These are phyloP conservation scores for Nebria ingens DNA, from an alignment of 1,140 invertebrate species.

Conservation along the genomic window DNA sequence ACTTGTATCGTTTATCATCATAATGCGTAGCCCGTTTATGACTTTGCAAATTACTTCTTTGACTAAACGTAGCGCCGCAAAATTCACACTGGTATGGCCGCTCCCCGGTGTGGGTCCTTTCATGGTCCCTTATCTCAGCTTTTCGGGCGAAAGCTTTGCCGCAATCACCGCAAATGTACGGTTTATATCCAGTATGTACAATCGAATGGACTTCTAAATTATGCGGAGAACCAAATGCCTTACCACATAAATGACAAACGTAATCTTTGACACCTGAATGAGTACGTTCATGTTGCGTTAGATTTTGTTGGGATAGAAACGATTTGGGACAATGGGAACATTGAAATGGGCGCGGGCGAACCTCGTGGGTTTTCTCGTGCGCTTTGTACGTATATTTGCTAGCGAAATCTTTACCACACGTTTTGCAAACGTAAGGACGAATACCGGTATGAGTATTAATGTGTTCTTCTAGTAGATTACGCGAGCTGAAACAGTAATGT, in stretches of 20 bases:
- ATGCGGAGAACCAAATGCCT: conserved; percentile 59
- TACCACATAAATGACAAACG: conserved; percentile 59
- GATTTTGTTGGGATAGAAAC: conserved; percentile 64
- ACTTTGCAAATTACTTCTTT: conserved; percentile 67
- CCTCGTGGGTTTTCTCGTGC: conserved; percentile 62
- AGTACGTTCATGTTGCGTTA: conserved; percentile 60
- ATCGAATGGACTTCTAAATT: conserved; percentile 63
- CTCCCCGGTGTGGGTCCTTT: conserved; percentile 70
- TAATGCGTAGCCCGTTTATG: conserved; percentile 70
- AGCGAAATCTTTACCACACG: conserved; percentile 62
- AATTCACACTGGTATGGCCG: conserved; percentile 72
- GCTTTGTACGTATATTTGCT: conserved; percentile 67
- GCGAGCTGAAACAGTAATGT: conserved; percentile 40
- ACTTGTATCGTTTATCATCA: conserved; percentile 63
- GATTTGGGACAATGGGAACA: conserved; percentile 59
- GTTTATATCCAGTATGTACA: conserved; percentile 54
- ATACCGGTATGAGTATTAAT: conserved; percentile 57
- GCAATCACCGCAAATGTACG: conserved; percentile 58
- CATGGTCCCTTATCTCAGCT: conserved; percentile 66
- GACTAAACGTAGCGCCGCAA: conserved; percentile 65
- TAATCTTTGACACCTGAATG: conserved; percentile 59
- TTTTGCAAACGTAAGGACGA: conserved; percentile 52
- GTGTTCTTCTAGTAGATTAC: conserved; percentile 57
- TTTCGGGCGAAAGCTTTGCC: conserved; percentile 63
- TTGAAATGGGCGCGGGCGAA: conserved; percentile 52